Base-by-base conservation (phyloP, 2,888 invertebrate species). In the Drosophila hamatofila region DNA sequence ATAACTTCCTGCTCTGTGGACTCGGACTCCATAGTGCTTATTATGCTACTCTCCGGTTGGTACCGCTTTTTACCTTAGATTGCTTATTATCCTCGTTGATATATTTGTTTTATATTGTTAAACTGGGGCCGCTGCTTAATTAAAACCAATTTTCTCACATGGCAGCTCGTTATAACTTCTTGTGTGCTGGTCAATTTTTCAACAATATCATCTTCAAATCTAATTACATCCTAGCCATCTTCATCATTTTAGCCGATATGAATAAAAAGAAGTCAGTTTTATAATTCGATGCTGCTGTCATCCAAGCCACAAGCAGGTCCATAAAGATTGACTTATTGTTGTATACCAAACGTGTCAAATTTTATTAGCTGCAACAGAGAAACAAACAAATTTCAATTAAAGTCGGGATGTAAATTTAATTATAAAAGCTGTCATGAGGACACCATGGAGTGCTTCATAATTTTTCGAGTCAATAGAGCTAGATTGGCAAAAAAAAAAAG, bases 321-420 rank as follows among this genome's bases (percentile, higher is more conserved):
- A 76, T 72, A 72, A 51, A 68, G 44, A 71, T 64, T 39, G 16
- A 14, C 27, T 44, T 59, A 48, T 51, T 59, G 51, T 51, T 33
- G 9, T 48, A 27, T 62, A 66, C 54, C 61, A 70, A 54, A 78
- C 79, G 86, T 81, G 74, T 86, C 72, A 78, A 73, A 65, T 86
- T 81, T 78, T 75, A 88, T 81, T 76, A 84, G 75, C 88, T 88
- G 90, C 72, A 89, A 82, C 42, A 62, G 66, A 83, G 62, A 89
- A 61, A 83, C 63, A 67, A 76, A 75, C 9, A 30, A 30, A 30
- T 8, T 9, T 30, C 30, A 30, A 9, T 70, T 63, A 65, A 75
- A 74, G 66, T 54, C 58, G 30, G 56, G 54, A 61, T 41, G 75
- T 66, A 58, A 75, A 64, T 71, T 65, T 49, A 76, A 70, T 81